Evolutionary conservation across 2,888 invertebrate species (phyloP), one percentile per base, ranked within the genome.

Genomic region (Bombylius discolor): DNA sequence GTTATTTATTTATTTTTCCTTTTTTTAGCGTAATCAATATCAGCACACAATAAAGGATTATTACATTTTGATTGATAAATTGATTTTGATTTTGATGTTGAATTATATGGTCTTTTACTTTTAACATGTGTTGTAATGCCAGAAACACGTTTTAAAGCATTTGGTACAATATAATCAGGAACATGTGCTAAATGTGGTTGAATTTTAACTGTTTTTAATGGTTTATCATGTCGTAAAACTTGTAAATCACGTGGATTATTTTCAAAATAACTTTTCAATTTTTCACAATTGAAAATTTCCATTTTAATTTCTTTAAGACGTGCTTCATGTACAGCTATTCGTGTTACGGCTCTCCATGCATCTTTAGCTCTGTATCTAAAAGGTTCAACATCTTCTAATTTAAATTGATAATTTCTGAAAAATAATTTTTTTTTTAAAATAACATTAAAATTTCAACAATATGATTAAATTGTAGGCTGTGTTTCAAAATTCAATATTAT

Each of bases 331-430:
- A 99, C 87, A 0, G 96, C 95, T 58, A 93, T 87, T 65, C 88
- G 83, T 0, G 98, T 98, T 9, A 96, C 92, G 1, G 95, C 89
- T 66, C 89, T 83, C 88, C 96, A 89, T 5, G 95, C 98, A 78
- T 99, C 98, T 68, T 87, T 83, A 0, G 97, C 89, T 63, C 99
- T 79, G 76, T 99, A 97, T 60, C 90, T 79, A 73, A 99, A 98
- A 0, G 96, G 89, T 70, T 98, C 97, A 51, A 99, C 87, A 76
- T 99, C 96, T 60, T 94, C 89, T 72, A 98, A 78, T 65, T 89
- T 89, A 70, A 99, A 97, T 68, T 93, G 85, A 74, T 95, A 99
- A 56, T 90, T 87, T 71, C 89, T 90, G 55, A 56, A 52, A 53
- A 47, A 34, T 9, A 55, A 36, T 39, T 36, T 36, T 7, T 36